phyloP scores from a whole-genome alignment of 1,140 invertebrate species.

The Trachymyrmex cornetzi region DNA sequence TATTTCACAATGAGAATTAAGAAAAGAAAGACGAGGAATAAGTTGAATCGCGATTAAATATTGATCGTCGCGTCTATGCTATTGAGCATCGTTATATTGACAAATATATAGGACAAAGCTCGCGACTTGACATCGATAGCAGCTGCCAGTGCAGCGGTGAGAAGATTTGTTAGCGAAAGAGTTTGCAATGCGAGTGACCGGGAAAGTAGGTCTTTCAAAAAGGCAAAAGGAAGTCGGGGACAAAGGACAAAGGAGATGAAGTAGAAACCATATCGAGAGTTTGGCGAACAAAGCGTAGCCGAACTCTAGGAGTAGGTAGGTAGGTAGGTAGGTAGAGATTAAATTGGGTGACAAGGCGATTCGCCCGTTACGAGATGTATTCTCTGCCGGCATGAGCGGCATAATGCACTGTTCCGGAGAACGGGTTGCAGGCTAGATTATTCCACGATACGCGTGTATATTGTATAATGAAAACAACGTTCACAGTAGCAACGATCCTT shows the following conservation, averaged over 20 bases:
- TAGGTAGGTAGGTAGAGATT: slow-evolving; percentile 60
- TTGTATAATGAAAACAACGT: slow-evolving; percentile 41
- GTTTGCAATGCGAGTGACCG: slow-evolving; percentile 16
- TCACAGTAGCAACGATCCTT: neutral
- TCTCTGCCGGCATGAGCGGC: slow-evolving; percentile 1
- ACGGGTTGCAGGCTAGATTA: slow-evolving; percentile 29
- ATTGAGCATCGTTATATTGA: neutral
- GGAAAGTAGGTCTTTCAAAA: slow-evolving; percentile 29
- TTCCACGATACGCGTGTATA: slow-evolving; percentile 31
- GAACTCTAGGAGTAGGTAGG: slow-evolving; percentile 31
- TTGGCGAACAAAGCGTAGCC: slow-evolving; percentile 46
- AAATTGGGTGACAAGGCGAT: slow-evolving; percentile 63
- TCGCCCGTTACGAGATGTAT: neutral
- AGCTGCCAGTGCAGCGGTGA: neutral
- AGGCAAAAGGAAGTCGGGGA: neutral
- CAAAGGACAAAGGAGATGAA: slow-evolving; percentile 24
- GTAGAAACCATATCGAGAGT: slow-evolving; percentile 40
- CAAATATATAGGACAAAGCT: neutral
- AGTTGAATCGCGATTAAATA: neutral
- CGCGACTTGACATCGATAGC: slow-evolving; percentile 22
- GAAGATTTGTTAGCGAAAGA: slow-evolving; percentile 8
- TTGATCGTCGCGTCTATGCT: neutral
- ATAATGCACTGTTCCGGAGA: slow-evolving; percentile 35
- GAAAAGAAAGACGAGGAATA: neutral
- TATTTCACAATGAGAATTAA: neutral